These are phyloP conservation scores for Coptotermes formosanus DNA, from an alignment of 1,140 invertebrate genomes.

Conservation along the genomic window DNA sequence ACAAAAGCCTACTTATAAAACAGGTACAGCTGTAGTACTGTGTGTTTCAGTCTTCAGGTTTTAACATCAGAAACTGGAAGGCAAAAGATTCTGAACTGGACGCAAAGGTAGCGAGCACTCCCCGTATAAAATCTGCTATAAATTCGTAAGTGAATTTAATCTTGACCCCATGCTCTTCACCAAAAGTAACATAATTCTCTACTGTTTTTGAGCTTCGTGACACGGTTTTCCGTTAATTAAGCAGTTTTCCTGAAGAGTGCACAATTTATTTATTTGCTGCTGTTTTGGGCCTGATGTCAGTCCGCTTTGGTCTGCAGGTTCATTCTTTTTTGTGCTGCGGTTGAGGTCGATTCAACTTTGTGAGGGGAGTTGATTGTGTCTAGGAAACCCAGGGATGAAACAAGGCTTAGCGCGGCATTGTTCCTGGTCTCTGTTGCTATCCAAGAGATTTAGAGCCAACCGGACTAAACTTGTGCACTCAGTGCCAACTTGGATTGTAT, in stretches of 20 bases:
- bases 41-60: too few relatives aligned
- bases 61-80: too few relatives aligned
- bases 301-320: background rate
- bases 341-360: background rate
- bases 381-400: background rate
- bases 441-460: background rate
- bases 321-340: background rate
- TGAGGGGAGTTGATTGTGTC: background rate
- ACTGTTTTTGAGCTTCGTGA: too few relatives aligned
- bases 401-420: background rate
- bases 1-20: too few relatives aligned
- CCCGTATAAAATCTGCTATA: too few relatives aligned
- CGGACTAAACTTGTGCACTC: background rate
- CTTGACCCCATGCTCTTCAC: too few relatives aligned
- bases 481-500: background rate
- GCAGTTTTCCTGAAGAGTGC: background rate
- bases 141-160: too few relatives aligned
- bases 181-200: too few relatives aligned
- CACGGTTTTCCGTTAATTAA: background rate
- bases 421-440: background rate
- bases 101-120: too few relatives aligned
- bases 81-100: too few relatives aligned
- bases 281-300: background rate
- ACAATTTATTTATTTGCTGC: background rate
- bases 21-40: too few relatives aligned